Base-by-base conservation (phyloP, 2,888 invertebrate species). In the Calliopum simillimum region DNA sequence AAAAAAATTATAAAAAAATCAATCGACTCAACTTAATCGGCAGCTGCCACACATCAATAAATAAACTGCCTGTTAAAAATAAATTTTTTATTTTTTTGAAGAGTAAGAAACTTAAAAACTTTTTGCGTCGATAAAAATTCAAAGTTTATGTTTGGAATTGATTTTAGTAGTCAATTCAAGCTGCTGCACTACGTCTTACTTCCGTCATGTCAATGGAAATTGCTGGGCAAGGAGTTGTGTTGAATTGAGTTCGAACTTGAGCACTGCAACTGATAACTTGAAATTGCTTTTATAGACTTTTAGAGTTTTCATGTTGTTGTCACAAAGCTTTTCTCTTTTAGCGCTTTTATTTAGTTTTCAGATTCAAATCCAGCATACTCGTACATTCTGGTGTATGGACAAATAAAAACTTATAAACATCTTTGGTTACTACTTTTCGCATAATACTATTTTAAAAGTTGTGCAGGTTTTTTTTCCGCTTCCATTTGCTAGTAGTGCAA, bases 191-290 rank as follows among this genome's bases (percentile, higher is more conserved):
- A 8, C 33, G 8, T 8, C 33, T 8, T 8, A 33, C 1, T 33
- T 33, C 8, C 33, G 33, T 33, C 33, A 6, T 33, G 1, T 33
- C 33, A 6, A 8, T 8, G 33, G 33, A 33, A 33, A 33, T 33
- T 8, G 33, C 33, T 33, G 33, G n/a, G n/a, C n/a, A n/a, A n/a
- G n/a, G 8, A 8, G 33, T 8, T 1, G 33, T 2, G 33, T 33
- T 4, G 6, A 33, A 6, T 33, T 33, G 33, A 33, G 33, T 63
- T 14, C 49, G 6, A 25, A 63, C 25, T 33, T 19, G n/a, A 23
- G 53, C 12, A 13, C 33, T 61, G 41, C 61, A 49, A 13, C 49
- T 25, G 63, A 61, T 61, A 61, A 44, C 61, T 61, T 61, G 41
- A 23, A 61, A 43, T 61, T 23, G 61, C 49, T 63, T 63, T 46